Evolutionary conservation across 1,140 invertebrate species (phyloP).

Genomic region (Manduca sexta): DNA sequence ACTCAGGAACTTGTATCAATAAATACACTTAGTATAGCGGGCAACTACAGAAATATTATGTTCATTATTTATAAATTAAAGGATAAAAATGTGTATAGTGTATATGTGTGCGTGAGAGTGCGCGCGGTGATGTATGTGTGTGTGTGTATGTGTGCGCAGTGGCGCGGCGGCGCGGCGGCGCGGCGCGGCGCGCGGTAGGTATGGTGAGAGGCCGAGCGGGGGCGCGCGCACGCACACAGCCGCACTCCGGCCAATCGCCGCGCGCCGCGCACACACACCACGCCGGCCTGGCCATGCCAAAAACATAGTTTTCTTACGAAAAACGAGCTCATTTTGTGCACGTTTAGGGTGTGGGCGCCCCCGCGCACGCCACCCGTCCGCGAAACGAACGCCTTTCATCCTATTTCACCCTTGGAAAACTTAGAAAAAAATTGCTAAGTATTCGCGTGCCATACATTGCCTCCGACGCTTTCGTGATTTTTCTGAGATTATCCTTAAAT

Average conservation of each 20-base stretch:
- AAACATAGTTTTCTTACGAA: slow-evolving; percentile 34
- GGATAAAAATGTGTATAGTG: slow-evolving; percentile 12
- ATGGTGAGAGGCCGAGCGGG: slow-evolving; percentile 32
- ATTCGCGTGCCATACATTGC: slow-evolving; percentile 17
- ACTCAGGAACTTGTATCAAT: no score
- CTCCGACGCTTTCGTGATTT: slow-evolving; percentile 18
- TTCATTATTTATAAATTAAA: slow-evolving; percentile 8
- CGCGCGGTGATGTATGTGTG: slow-evolving; percentile 12
- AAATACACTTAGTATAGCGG: no score
- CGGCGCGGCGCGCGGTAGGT: slow-evolving; percentile 22
- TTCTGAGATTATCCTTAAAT: slow-evolving; percentile 11
- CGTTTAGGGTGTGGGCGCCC: slow-evolving; percentile 38
- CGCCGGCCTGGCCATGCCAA: slow-evolving; percentile 19
- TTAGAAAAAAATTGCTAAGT: slow-evolving; percentile 48
- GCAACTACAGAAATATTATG: no score
- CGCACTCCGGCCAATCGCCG: slow-evolving; percentile 40
- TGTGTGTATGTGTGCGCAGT: slow-evolving; percentile 13
- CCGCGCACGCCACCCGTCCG: slow-evolving; percentile 34
- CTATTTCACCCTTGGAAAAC: slow-evolving; percentile 1
- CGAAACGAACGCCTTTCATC: neutral
- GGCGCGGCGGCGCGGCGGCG: slow-evolving; percentile 16
- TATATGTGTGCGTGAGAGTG: slow-evolving; percentile 3
- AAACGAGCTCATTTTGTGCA: slow-evolving; percentile 46
- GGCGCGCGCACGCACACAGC: slow-evolving; percentile 30
- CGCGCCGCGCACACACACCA: slow-evolving; percentile 34